phyloP scores from a whole-genome alignment of 2,888 invertebrate genomes.

The Rhingia campestris region DNA sequence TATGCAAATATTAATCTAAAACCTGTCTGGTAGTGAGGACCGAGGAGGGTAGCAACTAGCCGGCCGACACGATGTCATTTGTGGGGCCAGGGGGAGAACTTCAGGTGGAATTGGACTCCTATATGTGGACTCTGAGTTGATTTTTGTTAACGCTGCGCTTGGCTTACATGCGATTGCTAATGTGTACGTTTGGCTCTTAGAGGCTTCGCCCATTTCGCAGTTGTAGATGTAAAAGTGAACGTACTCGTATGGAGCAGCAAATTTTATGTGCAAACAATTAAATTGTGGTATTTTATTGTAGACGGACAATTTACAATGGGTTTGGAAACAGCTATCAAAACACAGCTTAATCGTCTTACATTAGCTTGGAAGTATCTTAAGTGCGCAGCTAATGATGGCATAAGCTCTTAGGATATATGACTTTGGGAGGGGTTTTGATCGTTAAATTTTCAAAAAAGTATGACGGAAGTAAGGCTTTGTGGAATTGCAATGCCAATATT shows the following conservation, averaged over 20 bases:
- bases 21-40: conserved; percentile 55
- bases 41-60: not conserved
- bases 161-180: conserved; percentile 26
- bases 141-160: conserved; percentile 53
- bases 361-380: too few relatives aligned
- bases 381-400: too few relatives aligned
- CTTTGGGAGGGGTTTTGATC: too few relatives aligned
- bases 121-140: conserved; percentile 10
- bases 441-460: too few relatives aligned
- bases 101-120: conserved; percentile 45
- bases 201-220: conserved; percentile 22
- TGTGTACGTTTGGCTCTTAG: conserved; percentile 11
- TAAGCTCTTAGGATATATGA: too few relatives aligned
- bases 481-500: too few relatives aligned
- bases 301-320: not conserved
- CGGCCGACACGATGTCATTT: not conserved
- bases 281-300: not conserved
- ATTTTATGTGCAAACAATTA: not conserved
- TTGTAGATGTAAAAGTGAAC: conserved; percentile 8
- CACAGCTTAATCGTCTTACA: not conserved
- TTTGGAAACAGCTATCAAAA: not conserved
- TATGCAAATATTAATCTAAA: conserved; percentile 73
- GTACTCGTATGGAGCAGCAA: not conserved
- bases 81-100: not conserved
- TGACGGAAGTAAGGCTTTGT: too few relatives aligned